phyloP scores from a whole-genome alignment of 2,888 invertebrate species.

The Ophion ventricosus region DNA sequence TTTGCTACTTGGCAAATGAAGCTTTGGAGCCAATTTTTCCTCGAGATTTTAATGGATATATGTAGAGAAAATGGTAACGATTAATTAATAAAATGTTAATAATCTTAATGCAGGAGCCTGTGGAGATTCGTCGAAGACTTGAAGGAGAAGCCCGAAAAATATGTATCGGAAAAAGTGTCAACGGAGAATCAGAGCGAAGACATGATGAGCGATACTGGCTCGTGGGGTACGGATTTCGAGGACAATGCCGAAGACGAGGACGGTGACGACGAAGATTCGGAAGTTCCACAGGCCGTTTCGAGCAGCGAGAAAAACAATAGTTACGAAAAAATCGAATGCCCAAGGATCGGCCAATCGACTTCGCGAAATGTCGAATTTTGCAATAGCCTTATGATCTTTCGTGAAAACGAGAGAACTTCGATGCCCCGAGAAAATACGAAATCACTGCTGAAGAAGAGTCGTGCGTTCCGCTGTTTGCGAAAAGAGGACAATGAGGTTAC shows the following conservation, averaged over 20 bases:
- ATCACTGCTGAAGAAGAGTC: not conserved
- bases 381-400: constrained; percentile 70
- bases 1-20: too few relatives aligned
- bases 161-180: constrained; percentile 67
- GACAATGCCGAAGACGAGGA: constrained; percentile 74
- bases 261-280: constrained; percentile 34
- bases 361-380: constrained; percentile 68
- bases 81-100: too few relatives aligned
- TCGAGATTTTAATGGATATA: too few relatives aligned
- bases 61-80: too few relatives aligned
- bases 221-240: constrained; percentile 82
- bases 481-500: constrained; percentile 70
- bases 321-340: not conserved
- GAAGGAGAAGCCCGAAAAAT: constrained; percentile 76
- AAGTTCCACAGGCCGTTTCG: not conserved
- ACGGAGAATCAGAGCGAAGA: constrained; percentile 68
- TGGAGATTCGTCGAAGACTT: constrained; percentile 78
- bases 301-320: constrained; percentile 21
- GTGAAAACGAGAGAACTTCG: constrained; percentile 68
- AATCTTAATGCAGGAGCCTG: constrained; percentile 73
- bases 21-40: too few relatives aligned
- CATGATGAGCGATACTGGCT: constrained; percentile 74
- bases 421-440: constrained; percentile 21
- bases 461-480: not conserved
- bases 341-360: constrained; percentile 12